phyloP scores from a whole-genome alignment of 1,140 invertebrate genomes.

The Drosophila rhopaloa region DNA sequence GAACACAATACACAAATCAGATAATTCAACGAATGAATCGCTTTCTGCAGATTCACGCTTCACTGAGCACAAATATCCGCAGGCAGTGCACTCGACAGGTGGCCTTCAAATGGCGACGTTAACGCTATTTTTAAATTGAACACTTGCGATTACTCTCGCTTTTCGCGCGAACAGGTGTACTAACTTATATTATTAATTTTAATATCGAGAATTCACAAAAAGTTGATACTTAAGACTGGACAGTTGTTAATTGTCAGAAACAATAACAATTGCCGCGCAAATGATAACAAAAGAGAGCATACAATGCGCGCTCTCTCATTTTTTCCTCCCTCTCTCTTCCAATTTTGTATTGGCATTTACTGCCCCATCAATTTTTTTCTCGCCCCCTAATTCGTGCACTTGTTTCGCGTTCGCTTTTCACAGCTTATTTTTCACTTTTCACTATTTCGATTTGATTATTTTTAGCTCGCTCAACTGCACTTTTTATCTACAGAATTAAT shows the following conservation, averaged over 20 bases:
- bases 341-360: conserved; percentile 68
- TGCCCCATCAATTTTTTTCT: conserved; percentile 24
- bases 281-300: conserved; percentile 55
- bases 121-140: conserved; percentile 60
- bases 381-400: conserved; percentile 44
- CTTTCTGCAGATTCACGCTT: conserved; percentile 49
- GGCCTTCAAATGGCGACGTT: conserved; percentile 54
- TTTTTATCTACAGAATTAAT: conserved; percentile 8
- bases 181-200: background rate
- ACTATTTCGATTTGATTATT: background rate
- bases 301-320: conserved; percentile 9
- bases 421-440: conserved; percentile 3
- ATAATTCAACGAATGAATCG: conserved; percentile 34
- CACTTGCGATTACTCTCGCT: conserved; percentile 37
- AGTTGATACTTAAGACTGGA: conserved; percentile 17
- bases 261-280: conserved; percentile 69
- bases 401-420: conserved; percentile 40
- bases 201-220: too few relatives aligned
- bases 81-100: conserved; percentile 72
- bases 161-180: conserved; percentile 23
- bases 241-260: conserved; percentile 30
- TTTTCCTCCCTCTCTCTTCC: conserved; percentile 42
- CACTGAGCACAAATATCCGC: conserved; percentile 45
- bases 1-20: conserved; percentile 10
- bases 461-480: background rate